Conservation (phyloP, 2,797 vertebrate genomes). For the Glyptemys insculpta region DNA sequence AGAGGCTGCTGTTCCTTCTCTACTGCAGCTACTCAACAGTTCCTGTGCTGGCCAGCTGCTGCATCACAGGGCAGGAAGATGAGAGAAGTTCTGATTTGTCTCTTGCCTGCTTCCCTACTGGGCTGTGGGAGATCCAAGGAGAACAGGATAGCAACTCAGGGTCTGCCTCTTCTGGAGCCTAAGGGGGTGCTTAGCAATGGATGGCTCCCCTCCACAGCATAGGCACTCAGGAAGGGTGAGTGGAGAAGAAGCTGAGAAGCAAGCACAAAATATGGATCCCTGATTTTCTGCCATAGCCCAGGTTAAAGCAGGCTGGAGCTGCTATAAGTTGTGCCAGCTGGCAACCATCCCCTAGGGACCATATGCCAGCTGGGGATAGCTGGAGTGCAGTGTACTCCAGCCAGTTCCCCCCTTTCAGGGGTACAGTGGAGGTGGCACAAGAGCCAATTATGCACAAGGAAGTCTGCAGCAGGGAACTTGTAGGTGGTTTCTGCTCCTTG, state of each 20-base stretch:
- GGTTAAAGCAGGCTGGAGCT: neutral
- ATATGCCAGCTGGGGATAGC: neutral
- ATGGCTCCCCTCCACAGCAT: neutral
- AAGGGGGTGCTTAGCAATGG: neutral
- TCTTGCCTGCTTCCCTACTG: neutral
- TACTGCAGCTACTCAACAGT: neutral
- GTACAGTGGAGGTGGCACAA: neutral
- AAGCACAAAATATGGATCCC: neutral
- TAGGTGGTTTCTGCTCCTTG: neutral
- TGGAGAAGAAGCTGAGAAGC: neutral
- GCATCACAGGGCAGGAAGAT: neutral
- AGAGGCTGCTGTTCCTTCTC: neutral
- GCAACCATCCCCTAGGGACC: neutral
- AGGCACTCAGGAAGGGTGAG: neutral
- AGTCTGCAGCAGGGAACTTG: neutral
- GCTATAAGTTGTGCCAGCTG: neutral
- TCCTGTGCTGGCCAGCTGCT: neutral
- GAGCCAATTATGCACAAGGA: neutral
- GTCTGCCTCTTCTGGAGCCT: neutral
- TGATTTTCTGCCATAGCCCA: neutral
- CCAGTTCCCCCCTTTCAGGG: neutral
- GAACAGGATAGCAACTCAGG: neutral
- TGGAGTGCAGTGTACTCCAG: neutral
- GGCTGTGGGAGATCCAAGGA: neutral
- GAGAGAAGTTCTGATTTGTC: neutral